Evolutionary conservation across 2,113 vertebrate genomes (phyloP), one percentile per base, ranked within the genome.

Genomic region (Chrysemys picta): DNA sequence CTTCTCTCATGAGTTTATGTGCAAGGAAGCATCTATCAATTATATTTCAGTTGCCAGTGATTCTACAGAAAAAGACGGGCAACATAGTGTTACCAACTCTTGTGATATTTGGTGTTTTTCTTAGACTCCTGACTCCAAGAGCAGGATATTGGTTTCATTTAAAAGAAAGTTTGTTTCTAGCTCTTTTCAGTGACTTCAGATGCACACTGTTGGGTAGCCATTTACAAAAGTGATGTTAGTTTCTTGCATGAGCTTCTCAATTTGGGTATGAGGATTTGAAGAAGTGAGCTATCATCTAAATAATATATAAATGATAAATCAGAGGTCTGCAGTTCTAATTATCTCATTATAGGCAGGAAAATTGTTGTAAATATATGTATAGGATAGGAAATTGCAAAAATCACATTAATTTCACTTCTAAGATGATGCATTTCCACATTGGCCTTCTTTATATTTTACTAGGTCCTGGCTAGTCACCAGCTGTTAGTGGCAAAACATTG

Each of bases 241-340:
- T 85, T 27, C 52, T 59, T 31, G 78, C 84, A 54, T 24, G 13
- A 88, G 12, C 50, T n/a, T 16, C 52, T 2, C 3, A n/a, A 35
- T 47, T 1, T 53, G 35, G 85, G 8, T 29, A 76, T 0, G 0
- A 93, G 4, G 4, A 2, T 87, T 78, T 1, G 0, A 83, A 62
- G 84, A 91, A 69, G 13, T 11, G 2, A 93, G 38, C 5, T 38
- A 6, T 19, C 31, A 84, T 14, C 21, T 27, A 82, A 76, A 9
- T 4, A 87, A 80, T 86, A 49, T 76, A 8, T 29, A 65, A 59
- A 59, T 13, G 0, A 86, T 19, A 82, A 82, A 80, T 47, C 82
- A 1, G 1, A 31, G 5, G 76, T 8, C 81, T 89, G 3, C 84
- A 8, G 38, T 90, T 59, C 16, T 80, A 9, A 89, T 82, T 88